Conservation (phyloP, 2,888 invertebrate species). For the Epinotia brunnichana region DNA sequence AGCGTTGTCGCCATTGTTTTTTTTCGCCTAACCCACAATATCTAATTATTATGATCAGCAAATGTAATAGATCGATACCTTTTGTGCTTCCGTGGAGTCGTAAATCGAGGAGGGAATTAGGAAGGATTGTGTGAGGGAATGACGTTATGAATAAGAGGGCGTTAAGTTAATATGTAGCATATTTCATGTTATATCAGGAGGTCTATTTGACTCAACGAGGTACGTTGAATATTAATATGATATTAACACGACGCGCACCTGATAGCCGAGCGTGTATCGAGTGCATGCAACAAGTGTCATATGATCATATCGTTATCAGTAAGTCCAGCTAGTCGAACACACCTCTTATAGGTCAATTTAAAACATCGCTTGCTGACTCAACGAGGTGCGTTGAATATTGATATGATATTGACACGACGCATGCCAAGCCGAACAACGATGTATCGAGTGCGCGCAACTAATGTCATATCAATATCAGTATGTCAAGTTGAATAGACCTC, state of each 20-base stretch:
- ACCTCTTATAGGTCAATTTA: neutral
- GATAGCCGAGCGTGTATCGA: neutral
- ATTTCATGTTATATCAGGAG: neutral
- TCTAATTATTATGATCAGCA: constrained; percentile 80
- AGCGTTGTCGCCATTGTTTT: constrained; percentile 83
- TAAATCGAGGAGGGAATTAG: constrained; percentile 35
- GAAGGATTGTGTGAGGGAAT: constrained; percentile 35
- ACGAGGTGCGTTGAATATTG: neutral
- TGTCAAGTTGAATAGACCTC: neutral
- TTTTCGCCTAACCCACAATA: constrained; percentile 75
- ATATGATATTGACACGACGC: neutral
- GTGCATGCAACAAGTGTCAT: neutral
- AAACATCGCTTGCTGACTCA: neutral
- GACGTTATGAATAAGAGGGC: constrained; percentile 2
- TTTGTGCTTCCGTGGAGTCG: constrained; percentile 37
- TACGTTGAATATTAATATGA: neutral
- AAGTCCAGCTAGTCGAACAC: neutral
- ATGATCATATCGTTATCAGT: neutral
- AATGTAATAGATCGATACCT: constrained; percentile 62
- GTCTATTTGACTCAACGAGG: neutral
- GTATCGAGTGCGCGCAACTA: neutral
- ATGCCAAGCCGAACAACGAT: neutral
- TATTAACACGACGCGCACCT: neutral
- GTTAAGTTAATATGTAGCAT: neutral
- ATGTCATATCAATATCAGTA: neutral